A percentile compares a stretch with the other conserved stretches of the same genome.
phyloP scores from a whole-genome alignment of 2,113 vertebrate species.

The Scatophagus argus region DNA sequence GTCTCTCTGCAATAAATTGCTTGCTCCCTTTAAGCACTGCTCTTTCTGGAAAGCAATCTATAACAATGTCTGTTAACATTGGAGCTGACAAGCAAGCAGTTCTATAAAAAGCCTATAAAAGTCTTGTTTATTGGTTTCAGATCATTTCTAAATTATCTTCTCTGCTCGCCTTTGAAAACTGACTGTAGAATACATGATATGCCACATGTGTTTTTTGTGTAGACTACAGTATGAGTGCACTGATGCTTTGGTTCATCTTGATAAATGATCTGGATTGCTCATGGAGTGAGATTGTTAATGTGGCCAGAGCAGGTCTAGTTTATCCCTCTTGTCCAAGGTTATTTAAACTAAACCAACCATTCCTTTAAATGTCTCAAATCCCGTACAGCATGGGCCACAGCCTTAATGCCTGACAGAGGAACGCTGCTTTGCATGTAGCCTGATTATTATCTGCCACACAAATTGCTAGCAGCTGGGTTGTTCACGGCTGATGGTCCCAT shows the following conservation, averaged over 20 bases:
- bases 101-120: slow-evolving; percentile 12
- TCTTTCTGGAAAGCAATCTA: not conserved
- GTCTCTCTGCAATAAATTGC: slow-evolving; percentile 25
- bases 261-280: slow-evolving; percentile 68
- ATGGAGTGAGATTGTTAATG: slow-evolving; percentile 66
- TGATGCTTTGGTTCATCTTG: slow-evolving; percentile 47
- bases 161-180: slow-evolving; percentile 23
- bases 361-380: slow-evolving; percentile 77
- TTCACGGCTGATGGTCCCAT: slow-evolving; percentile 86
- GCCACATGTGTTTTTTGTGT: slow-evolving; percentile 58
- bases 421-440: slow-evolving; percentile 89
- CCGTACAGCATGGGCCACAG: slow-evolving; percentile 73
- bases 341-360: slow-evolving; percentile 84
- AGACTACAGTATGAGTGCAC: slow-evolving; percentile 43
- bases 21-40: slow-evolving; percentile 2
- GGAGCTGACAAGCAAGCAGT: slow-evolving; percentile 9
- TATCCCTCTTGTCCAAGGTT: slow-evolving; percentile 82
- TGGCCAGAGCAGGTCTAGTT: slow-evolving; percentile 71
- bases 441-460: slow-evolving; percentile 92
- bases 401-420: slow-evolving; percentile 83
- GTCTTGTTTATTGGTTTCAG: slow-evolving; percentile 14
- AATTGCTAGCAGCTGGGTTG: slow-evolving; percentile 93
- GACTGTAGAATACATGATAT: slow-evolving; percentile 22
- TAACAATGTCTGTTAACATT: not conserved
- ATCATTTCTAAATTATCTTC: slow-evolving; percentile 28